These are phyloP conservation scores for Drosophila emarginata DNA, from an alignment of 2,888 invertebrate genomes.

Conservation along the genomic window DNA sequence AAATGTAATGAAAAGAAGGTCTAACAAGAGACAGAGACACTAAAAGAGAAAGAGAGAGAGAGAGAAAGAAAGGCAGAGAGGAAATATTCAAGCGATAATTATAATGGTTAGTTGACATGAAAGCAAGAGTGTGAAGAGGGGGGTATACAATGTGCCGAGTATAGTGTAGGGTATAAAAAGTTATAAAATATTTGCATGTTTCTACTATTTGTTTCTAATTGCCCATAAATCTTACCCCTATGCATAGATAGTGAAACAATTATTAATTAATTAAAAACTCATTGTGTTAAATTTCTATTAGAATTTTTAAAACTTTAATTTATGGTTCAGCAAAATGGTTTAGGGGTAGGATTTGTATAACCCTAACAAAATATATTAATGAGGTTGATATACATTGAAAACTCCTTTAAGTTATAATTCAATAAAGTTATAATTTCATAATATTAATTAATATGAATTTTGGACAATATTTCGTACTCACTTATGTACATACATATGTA, in stretches of 20 bases:
- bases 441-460: too few species aligned
- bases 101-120: conserved; percentile 68
- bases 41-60: background rate
- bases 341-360: background rate
- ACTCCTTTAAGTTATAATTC: background rate
- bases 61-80: background rate
- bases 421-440: background rate
- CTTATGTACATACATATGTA: too few species aligned
- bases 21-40: conserved; percentile 56
- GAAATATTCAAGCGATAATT: conserved; percentile 69
- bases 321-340: background rate
- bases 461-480: too few species aligned
- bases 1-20: conserved; percentile 74
- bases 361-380: too few species aligned
- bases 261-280: conserved; percentile 41
- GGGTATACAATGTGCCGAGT: too few species aligned
- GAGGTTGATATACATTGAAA: background rate
- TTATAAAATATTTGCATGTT: conserved; percentile 4
- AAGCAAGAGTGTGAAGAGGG: conserved; percentile 33
- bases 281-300: conserved; percentile 20
- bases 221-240: conserved; percentile 34
- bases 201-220: background rate
- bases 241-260: conserved; percentile 23
- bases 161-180: conserved; percentile 6
- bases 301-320: conserved; percentile 1